Base-by-base conservation (phyloP, 37 sponge, comb jelly and placozoan genomes). In the Aplysina aerophoba region DNA sequence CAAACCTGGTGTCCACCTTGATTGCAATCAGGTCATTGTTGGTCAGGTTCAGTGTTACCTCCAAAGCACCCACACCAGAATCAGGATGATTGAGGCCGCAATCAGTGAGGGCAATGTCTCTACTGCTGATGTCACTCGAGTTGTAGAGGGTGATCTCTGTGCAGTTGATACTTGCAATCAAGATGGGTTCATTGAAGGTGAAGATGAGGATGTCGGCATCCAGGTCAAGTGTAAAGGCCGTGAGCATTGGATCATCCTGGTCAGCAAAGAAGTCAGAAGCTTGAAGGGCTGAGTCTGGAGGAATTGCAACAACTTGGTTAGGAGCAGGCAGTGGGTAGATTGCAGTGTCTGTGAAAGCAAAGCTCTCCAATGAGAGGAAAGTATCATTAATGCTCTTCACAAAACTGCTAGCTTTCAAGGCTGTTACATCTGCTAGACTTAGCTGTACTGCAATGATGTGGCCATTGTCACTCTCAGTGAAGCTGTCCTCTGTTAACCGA, bases 121-220 rank as follows among this genome's bases (percentile, higher is more conserved):
- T 37, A 24, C 33, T 56, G 33, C 56, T 30, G 55, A 27, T 28
- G 33, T 4, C 41, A 24, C 75, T 87, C 35, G 78, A 64, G 79
- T 91, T 87, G 74, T 86, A 83, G 15, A 97, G 81, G 15, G 88
- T 88, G 55, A 97, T 85, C 6, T 60, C 59, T 62, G 59, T 34
- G 82, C 97, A 97, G 85, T 90, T 74, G 14, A 92, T 50, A 24
- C 67, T 69, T 0, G 41, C 0, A 3, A 67, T 69, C 21, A 88
- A 60, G 27, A 94, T 78, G n/a, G 97, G 97, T 60, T 97, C 97
- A 84, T 92, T 84, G 69, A 94, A 97, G 0, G 95, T 94, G 20
- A 97, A 85, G 11, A 83, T 88, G 6, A 97, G 81, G 13, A 81
- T 81, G 56, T 93, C 90, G 25, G 55, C 81, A 83, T 94, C 91